Evolutionary conservation across 2,113 vertebrate species (phyloP).

Genomic region (Aegotheles bennettii): DNA sequence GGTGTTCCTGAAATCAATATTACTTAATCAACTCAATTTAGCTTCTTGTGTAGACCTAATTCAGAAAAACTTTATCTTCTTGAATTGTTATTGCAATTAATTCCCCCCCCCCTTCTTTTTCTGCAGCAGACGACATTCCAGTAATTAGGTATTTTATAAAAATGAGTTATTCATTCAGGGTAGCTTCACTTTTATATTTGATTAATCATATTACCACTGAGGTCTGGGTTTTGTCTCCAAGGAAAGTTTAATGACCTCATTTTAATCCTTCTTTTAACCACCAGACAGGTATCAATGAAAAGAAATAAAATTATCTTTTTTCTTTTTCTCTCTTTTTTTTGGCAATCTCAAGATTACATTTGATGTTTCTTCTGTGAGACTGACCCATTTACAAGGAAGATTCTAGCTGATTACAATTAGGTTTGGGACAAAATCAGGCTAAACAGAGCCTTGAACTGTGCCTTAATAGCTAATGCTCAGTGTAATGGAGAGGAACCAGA

Average conservation of each 20-base stretch:
- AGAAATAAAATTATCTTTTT: slow-evolving; percentile 54
- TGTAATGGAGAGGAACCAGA: slow-evolving; percentile 30
- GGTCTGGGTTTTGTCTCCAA: slow-evolving; percentile 63
- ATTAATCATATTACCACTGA: slow-evolving; percentile 69
- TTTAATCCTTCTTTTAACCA: slow-evolving; percentile 65
- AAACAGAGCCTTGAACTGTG: slow-evolving; percentile 34
- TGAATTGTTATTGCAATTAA: slow-evolving; percentile 75
- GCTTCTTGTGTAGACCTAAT: slow-evolving; percentile 66
- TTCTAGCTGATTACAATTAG: slow-evolving; percentile 21
- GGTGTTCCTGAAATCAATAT: slow-evolving; percentile 63
- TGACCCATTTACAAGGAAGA: slow-evolving; percentile 31
- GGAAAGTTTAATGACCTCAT: slow-evolving; percentile 72
- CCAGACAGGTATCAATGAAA: slow-evolving; percentile 59
- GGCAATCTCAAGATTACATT: slow-evolving; percentile 29
- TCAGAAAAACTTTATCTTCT: slow-evolving; percentile 67
- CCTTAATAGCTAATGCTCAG: slow-evolving; percentile 16
- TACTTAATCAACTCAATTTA: slow-evolving; percentile 72
- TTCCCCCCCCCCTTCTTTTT: not conserved
- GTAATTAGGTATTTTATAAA: slow-evolving; percentile 72
- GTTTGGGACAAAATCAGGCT: slow-evolving; percentile 33
- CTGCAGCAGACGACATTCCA: slow-evolving; percentile 56
- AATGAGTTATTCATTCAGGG: slow-evolving; percentile 65
- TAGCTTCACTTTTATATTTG: slow-evolving; percentile 68
- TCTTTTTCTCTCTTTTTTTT: not conserved
- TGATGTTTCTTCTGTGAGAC: not conserved